phyloP scores from a whole-genome alignment of 2,797 vertebrate genomes.

The Tympanoctomys barrerae region DNA sequence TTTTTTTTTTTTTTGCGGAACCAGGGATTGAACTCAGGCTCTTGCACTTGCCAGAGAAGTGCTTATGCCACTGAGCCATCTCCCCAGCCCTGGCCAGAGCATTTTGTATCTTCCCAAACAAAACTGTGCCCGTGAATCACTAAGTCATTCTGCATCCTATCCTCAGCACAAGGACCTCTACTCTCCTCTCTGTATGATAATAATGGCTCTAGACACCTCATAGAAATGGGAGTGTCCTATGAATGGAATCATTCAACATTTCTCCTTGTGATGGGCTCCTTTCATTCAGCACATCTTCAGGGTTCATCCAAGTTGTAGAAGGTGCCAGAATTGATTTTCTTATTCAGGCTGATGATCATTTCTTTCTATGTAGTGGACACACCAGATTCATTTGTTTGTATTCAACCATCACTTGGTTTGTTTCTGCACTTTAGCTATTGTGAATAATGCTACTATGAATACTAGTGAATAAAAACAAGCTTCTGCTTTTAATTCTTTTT shows the following conservation, averaged over 20 bases:
- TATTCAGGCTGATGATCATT: not conserved
- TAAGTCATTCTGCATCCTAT: too few relatives aligned
- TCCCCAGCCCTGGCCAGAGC: not conserved
- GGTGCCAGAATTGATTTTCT: not conserved
- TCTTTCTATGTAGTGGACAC: not conserved
- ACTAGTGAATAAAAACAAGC: not conserved
- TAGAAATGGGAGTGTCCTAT: not conserved
- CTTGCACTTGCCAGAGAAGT: too few relatives aligned
- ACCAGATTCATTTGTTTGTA: not conserved
- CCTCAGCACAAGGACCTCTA: too few relatives aligned
- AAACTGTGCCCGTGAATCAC: not conserved
- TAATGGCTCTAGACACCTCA: not conserved
- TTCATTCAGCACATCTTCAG: not conserved
- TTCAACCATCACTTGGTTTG: not conserved
- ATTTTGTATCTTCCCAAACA: not conserved
- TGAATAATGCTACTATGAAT: not conserved
- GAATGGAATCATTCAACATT: not conserved
- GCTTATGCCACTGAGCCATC: too few relatives aligned
- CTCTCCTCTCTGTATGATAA: too few relatives aligned
- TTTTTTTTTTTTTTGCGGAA: too few relatives aligned
- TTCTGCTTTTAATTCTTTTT: not conserved
- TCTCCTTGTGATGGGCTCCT: not conserved
- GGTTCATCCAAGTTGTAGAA: not conserved
- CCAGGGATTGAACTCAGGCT: too few relatives aligned
- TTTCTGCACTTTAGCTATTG: not conserved